phyloP scores from a whole-genome alignment of 2,888 invertebrate genomes.

The Galerucella nymphaeae region DNA sequence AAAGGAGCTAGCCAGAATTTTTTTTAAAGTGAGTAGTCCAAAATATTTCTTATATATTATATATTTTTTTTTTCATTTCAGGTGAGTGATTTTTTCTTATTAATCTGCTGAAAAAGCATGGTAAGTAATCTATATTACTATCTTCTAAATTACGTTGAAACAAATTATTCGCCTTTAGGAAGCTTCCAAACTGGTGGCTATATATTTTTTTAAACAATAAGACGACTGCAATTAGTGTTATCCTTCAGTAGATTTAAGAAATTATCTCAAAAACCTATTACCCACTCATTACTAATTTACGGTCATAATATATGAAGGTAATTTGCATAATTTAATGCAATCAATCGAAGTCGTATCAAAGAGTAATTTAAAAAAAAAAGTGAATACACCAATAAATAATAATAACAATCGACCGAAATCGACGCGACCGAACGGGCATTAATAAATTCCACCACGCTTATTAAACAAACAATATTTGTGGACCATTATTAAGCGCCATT shows the following conservation, averaged over 20 bases:
- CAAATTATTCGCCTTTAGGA: no score
- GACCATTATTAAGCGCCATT: constrained; percentile 42
- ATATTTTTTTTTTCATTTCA: not conserved
- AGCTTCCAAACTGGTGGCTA: no score
- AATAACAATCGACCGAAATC: constrained; percentile 31
- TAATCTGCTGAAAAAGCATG: not conserved
- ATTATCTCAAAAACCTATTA: no score
- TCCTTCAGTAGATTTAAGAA: no score
- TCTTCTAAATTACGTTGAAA: no score
- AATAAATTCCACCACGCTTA: constrained; percentile 40
- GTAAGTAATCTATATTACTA: not conserved
- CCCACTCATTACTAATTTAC: not conserved
- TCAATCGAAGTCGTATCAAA: constrained; percentile 28
- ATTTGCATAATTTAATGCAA: constrained; percentile 36
- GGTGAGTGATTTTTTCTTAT: not conserved
- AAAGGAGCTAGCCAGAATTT: not conserved
- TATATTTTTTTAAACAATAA: no score
- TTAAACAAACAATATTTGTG: constrained; percentile 42
- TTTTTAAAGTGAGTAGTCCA: not conserved
- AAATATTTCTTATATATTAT: not conserved
- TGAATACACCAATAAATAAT: constrained; percentile 32
- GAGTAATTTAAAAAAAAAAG: constrained; percentile 23
- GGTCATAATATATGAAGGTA: constrained; percentile 17
- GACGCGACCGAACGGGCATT: constrained; percentile 29
- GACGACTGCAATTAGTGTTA: no score